phyloP scores from a whole-genome alignment of 1,140 invertebrate species.

The Drosophila parvula region DNA sequence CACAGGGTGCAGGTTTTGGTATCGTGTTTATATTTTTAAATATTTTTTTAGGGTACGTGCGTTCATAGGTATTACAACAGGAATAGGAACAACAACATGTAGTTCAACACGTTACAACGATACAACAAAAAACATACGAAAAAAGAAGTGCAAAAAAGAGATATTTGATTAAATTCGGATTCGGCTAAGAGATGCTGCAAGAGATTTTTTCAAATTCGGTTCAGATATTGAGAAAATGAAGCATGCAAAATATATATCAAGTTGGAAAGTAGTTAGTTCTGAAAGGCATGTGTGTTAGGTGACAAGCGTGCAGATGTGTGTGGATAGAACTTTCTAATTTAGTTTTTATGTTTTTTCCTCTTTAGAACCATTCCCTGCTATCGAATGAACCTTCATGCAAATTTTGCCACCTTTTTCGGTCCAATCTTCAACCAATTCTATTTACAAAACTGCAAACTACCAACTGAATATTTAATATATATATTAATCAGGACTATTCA shows the following conservation, averaged over 20 bases:
- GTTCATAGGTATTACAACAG: conserved; percentile 55
- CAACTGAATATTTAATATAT: conserved; percentile 42
- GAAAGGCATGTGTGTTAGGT: conserved; percentile 11
- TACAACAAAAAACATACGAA: conserved; percentile 51
- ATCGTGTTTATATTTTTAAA: conserved; percentile 23
- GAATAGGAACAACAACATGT: conserved; percentile 62
- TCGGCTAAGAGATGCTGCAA: conserved; percentile 47
- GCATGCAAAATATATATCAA: conserved; percentile 27
- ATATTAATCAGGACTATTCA: conserved; percentile 24
- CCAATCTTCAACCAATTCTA: conserved; percentile 19
- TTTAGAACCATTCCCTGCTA: conserved; percentile 33
- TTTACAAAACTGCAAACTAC: conserved; percentile 42
- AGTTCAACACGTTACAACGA: conserved; percentile 51
- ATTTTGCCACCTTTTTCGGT: conserved; percentile 8
- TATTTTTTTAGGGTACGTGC: conserved; percentile 34
- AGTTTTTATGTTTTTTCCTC: not conserved
- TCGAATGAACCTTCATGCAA: conserved; percentile 39
- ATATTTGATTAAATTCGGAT: conserved; percentile 45
- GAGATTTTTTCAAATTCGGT: conserved; percentile 41
- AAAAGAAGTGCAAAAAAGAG: conserved; percentile 60
- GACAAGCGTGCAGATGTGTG: conserved; percentile 54
- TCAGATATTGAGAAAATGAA: conserved; percentile 48
- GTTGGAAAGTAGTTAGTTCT: conserved; percentile 6
- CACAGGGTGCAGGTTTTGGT: conserved; percentile 50
- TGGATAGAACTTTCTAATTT: not conserved